These are phyloP conservation scores for Silurus lanzhouensis DNA, from an alignment of 2,797 vertebrate genomes.

Conservation along the genomic window DNA sequence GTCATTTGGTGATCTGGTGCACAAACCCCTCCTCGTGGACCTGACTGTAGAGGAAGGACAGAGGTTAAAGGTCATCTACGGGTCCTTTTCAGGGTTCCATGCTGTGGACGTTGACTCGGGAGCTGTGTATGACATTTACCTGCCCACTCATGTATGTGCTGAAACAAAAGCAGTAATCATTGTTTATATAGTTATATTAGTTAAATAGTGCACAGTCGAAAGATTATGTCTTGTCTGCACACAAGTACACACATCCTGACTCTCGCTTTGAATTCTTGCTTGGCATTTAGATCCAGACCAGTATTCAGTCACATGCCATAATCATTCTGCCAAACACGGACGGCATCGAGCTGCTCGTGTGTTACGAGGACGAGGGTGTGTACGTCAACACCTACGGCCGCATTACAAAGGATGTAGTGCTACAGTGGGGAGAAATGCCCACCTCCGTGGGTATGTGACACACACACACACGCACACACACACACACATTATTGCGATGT, in stretches of 20 bases:
- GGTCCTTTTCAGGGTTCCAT: constrained; percentile 86
- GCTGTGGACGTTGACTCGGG: constrained; percentile 90
- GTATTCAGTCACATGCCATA: constrained; percentile 88
- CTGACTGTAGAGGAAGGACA: constrained; percentile 89
- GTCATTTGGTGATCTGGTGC: constrained; percentile 87
- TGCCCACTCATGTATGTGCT: constrained; percentile 85
- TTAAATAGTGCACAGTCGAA: no score
- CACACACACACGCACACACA: background rate
- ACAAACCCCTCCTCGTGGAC: constrained; percentile 88
- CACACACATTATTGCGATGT: background rate
- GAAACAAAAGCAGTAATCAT: background rate
- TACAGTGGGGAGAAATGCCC: constrained; percentile 99
- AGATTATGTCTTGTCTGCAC: no score
- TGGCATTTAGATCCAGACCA: constrained; percentile 80
- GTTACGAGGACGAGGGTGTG: constrained; percentile 89
- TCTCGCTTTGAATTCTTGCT: constrained; percentile 15
- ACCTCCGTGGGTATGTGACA: constrained; percentile 90
- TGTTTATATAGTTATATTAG: no score
- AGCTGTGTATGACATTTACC: constrained; percentile 89
- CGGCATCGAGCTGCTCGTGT: constrained; percentile 87
- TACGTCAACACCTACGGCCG: constrained; percentile 88
- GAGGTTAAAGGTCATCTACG: constrained; percentile 90
- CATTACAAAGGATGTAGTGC: constrained; percentile 90
- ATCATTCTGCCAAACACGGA: constrained; percentile 90
- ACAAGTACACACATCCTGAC: background rate